Conservation (phyloP, 2,113 vertebrate genomes). For the Charadrius vociferus region DNA sequence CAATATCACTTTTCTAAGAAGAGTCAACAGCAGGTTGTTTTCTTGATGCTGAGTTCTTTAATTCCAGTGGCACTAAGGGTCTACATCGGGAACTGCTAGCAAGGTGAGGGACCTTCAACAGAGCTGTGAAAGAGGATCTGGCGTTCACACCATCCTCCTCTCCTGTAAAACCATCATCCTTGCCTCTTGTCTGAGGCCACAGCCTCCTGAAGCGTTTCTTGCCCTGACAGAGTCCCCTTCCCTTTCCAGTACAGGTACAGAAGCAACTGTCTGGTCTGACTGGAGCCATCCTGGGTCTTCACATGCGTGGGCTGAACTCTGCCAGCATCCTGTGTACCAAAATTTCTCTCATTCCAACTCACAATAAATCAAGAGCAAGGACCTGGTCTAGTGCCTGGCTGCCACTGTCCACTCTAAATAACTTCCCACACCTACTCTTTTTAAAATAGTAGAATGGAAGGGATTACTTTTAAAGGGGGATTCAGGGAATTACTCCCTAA, state of each 20-base stretch:
- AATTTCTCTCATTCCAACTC: not conserved
- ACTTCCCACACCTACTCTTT: not conserved
- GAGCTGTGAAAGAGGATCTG: not conserved
- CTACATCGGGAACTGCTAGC: accelerated
- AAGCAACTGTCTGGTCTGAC: not conserved
- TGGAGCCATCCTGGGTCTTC: not conserved
- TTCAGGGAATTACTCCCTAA: not conserved
- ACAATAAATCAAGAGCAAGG: not conserved
- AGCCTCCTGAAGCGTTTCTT: not conserved
- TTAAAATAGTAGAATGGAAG: not conserved
- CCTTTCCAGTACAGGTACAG: not conserved
- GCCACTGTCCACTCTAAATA: not conserved
- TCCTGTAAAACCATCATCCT: not conserved
- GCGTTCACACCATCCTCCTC: not conserved
- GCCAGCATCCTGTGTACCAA: not conserved
- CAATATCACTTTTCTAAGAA: not conserved
- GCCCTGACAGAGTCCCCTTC: not conserved
- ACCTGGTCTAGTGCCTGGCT: not conserved
- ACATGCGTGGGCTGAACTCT: not conserved
- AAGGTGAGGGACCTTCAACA: not conserved
- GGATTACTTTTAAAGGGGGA: not conserved
- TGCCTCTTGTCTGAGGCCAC: not conserved
- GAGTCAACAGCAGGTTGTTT: not conserved
- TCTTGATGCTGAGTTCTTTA: not conserved
- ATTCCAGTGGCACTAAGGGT: not conserved